Evolutionary conservation across 2,888 invertebrate species (phyloP), one percentile per base, ranked within the genome.

Genomic region (Phorcus lineatus): DNA sequence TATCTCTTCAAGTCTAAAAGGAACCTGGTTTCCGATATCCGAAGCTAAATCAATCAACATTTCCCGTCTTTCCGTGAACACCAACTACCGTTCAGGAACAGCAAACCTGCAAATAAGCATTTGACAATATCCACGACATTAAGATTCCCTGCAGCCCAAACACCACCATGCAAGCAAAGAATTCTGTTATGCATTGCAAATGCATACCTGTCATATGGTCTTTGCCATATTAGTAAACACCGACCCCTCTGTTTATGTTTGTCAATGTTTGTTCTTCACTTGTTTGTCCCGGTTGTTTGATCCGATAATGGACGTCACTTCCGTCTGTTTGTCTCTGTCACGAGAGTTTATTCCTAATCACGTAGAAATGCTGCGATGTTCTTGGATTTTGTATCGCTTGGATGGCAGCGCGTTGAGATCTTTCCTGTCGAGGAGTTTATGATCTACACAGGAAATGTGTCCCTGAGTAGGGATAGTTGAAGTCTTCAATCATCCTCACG

Each of bases 271-370:
- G 62, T 40, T 31, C 52, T 40, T 78, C 77, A 78, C 77, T 78
- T 78, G 62, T 36, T 47, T 47, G 47, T 40, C 54, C 66, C 77
- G 62, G 40, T 62, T 78, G 77, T 78, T 78, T 78, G 77, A 78
- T 22, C 47, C 77, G 28, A 66, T 78, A 78, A 78, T 78, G 77
- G 77, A 78, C 47, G 62, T 62, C 40, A 78, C 77, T 78, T 78
- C 77, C 77, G 62, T 66, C 66, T 66, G 62, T 78, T 78, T 70
- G 36, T 19, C 70, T 19, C 28, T 70, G 40, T 70, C 70, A 70
- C n/a, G 31, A 40, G 36, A 36, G n/a, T 17, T 19, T 70, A 70
- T 70, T 31, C 70, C 70, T 70, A 31, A 70, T 70, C 70, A 70
- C 70, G 70, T 36, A 19, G 31, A 40, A 40, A 70, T 70, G 36